Conservation (phyloP, 2,113 vertebrate species). For the Vicugna pacos region DNA sequence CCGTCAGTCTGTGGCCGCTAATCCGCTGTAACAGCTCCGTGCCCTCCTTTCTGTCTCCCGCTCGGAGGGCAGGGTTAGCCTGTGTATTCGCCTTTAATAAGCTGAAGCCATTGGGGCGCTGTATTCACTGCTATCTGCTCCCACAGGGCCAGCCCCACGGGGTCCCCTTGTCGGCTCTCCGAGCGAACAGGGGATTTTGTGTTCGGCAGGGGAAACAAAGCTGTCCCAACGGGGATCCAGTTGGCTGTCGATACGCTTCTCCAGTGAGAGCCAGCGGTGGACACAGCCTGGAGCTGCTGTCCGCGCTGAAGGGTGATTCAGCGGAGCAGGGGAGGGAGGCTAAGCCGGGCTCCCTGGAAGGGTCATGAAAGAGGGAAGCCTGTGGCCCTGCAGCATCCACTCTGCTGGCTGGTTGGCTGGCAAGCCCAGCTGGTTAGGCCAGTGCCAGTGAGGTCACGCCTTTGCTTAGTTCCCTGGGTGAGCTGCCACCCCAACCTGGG, state of each 20-base stretch:
- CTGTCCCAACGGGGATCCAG: conserved; percentile 73
- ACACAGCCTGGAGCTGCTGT: conserved; percentile 26
- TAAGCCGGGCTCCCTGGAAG: conserved; percentile 44
- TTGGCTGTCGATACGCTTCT: conserved; percentile 60
- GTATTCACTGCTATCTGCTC: conserved; percentile 72
- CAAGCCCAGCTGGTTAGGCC: conserved; percentile 29
- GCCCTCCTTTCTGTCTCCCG: conserved; percentile 63
- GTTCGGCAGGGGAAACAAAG: conserved; percentile 78
- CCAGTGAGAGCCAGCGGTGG: conserved; percentile 65
- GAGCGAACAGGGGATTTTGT: conserved; percentile 80
- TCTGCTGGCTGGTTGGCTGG: background rate
- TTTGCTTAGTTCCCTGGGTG: background rate
- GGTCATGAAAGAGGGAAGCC: background rate
- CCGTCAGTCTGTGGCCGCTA: conserved; percentile 61
- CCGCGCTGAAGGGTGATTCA: conserved; percentile 2
- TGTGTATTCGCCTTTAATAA: conserved; percentile 69
- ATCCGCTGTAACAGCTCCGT: conserved; percentile 70
- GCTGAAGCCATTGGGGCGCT: conserved; percentile 48
- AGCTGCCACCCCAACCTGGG: background rate
- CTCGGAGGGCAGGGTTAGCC: conserved; percentile 64
- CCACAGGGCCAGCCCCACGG: conserved; percentile 65
- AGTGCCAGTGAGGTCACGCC: conserved; percentile 27
- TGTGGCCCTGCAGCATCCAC: background rate
- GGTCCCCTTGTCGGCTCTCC: conserved; percentile 75
- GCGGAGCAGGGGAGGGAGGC: background rate